Percentiles rank a stretch among this genome's conserved stretches.
These are phyloP conservation scores for Drosophila lini DNA, from an alignment of 1,140 invertebrate species.

Conservation along the genomic window DNA sequence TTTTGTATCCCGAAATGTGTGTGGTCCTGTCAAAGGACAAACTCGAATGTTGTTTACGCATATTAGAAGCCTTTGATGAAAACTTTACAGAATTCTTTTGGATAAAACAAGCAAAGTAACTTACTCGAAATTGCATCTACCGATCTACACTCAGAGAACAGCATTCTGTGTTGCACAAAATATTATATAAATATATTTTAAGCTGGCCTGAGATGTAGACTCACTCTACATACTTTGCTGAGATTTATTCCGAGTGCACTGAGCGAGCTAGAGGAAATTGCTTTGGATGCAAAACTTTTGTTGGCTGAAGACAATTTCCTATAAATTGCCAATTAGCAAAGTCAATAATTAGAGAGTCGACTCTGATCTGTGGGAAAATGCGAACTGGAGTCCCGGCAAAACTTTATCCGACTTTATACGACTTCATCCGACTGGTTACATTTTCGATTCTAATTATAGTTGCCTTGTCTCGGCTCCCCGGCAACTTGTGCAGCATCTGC, in stretches of 20 bases:
- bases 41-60: slow-evolving; percentile 44
- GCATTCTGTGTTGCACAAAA: too few relatives aligned
- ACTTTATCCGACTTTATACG: slow-evolving; percentile 24
- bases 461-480: slow-evolving; percentile 24
- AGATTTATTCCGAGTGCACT: neutral
- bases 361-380: slow-evolving; percentile 32
- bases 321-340: slow-evolving; percentile 61
- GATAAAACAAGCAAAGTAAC: slow-evolving; percentile 36
- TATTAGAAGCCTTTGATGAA: slow-evolving; percentile 47
- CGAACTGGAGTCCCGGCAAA: slow-evolving; percentile 12
- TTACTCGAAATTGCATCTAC: slow-evolving; percentile 27
- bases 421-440: slow-evolving; percentile 36
- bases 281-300: slow-evolving; percentile 51
- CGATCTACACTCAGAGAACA: neutral
- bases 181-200: neutral
- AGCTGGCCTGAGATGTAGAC: too few relatives aligned
- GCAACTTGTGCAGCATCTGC: slow-evolving; percentile 30
- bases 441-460: slow-evolving; percentile 51
- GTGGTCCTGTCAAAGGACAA: slow-evolving; percentile 36
- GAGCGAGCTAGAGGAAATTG: slow-evolving; percentile 47
- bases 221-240: neutral
- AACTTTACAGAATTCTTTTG: slow-evolving; percentile 38
- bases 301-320: slow-evolving; percentile 54
- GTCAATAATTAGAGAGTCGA: slow-evolving; percentile 54
- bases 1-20: slow-evolving; percentile 16